Evolutionary conservation across 2,797 vertebrate genomes (phyloP).

Genomic region (Chanos chanos): DNA sequence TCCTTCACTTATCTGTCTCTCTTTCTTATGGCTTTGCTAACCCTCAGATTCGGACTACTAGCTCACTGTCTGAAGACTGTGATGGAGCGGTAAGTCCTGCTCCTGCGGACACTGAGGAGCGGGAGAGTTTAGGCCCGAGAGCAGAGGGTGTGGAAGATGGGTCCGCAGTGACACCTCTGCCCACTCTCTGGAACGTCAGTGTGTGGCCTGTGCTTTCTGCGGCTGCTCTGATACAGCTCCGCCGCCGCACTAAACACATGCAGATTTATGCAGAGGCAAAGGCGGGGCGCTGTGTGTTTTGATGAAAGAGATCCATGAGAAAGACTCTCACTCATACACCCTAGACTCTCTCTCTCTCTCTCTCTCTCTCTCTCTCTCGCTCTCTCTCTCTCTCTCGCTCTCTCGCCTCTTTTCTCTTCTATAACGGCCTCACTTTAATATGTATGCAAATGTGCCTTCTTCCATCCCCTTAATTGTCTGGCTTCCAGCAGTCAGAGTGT

Average conservation of each 20-base stretch:
- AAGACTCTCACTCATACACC: constrained; percentile 49
- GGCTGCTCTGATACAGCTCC: constrained; percentile 26
- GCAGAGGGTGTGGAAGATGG: no score
- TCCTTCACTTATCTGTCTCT: no score
- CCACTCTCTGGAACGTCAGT: no score
- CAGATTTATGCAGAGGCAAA: constrained; percentile 53
- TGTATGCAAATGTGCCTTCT: constrained; percentile 87
- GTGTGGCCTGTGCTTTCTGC: no score
- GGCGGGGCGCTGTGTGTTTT: constrained; percentile 49
- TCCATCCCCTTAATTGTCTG: constrained; percentile 76
- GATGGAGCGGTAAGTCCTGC: no score
- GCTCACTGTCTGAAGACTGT: no score
- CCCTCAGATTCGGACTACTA: no score
- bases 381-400: constrained; percentile 63
- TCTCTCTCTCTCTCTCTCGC: constrained; percentile 58
- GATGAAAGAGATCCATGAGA: constrained; percentile 62
- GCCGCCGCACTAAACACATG: constrained; percentile 44
- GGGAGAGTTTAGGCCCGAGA: no score
- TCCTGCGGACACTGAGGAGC: no score
- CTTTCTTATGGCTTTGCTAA: no score
- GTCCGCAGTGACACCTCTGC: no score
- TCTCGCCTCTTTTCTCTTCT: constrained; percentile 73
- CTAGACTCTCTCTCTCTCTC: constrained; percentile 63
- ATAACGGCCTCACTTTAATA: constrained; percentile 85
- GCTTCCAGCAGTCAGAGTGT: constrained; percentile 77